phyloP scores from a whole-genome alignment of 2,888 invertebrate genomes.

The Lucinisca nassula region DNA sequence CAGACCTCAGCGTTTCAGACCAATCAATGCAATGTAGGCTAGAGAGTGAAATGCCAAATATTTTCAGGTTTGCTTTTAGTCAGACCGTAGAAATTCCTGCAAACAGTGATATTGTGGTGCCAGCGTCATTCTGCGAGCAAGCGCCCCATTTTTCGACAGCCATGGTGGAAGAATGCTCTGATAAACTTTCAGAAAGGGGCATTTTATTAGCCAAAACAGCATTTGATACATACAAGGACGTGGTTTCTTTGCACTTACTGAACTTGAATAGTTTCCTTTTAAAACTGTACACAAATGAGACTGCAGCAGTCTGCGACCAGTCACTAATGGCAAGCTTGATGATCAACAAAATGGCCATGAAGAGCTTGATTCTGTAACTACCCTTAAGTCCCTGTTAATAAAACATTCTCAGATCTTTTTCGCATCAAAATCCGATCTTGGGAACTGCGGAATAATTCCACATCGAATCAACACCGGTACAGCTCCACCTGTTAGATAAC shows the following conservation, averaged over 20 bases:
- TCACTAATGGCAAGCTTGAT: too few relatives aligned
- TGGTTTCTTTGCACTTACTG: background rate
- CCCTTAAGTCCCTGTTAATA: too few relatives aligned
- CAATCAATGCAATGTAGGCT: background rate
- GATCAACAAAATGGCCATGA: too few relatives aligned
- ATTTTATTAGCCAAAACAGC: background rate
- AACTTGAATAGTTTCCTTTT: background rate
- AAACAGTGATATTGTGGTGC: background rate
- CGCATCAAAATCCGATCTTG: too few relatives aligned
- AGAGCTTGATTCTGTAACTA: too few relatives aligned
- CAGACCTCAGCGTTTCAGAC: background rate
- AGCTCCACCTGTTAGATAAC: too few relatives aligned
- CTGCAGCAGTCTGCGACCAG: background rate
- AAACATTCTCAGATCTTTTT: too few relatives aligned
- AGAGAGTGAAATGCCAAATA: background rate
- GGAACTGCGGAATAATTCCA: too few relatives aligned
- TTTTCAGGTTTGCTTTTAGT: background rate
- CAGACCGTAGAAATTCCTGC: background rate
- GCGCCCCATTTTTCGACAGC: background rate
- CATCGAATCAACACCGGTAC: too few relatives aligned
- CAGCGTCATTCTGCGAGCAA: background rate
- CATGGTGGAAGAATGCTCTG: background rate
- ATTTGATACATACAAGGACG: background rate
- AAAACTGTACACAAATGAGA: background rate
- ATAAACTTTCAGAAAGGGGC: background rate